These are phyloP conservation scores for Clepsis dumicolana DNA, from an alignment of 2,888 invertebrate genomes.

Conservation along the genomic window DNA sequence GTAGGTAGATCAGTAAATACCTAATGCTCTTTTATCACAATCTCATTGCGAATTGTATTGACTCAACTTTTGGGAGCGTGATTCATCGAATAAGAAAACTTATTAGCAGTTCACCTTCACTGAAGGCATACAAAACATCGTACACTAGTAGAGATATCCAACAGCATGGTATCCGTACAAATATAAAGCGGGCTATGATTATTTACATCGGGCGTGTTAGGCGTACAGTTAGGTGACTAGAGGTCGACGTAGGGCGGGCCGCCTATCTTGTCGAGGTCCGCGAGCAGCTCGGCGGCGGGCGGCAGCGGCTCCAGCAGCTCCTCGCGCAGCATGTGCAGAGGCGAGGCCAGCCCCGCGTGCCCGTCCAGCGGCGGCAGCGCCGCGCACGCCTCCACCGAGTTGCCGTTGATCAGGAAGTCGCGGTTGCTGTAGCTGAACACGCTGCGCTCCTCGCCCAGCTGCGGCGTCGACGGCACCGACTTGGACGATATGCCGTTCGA, in stretches of 20 bases:
- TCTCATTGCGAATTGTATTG: slow-evolving; percentile 69
- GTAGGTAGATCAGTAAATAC: slow-evolving; percentile 14
- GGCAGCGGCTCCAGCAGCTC: slow-evolving; percentile 75
- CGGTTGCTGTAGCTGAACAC: slow-evolving; percentile 87
- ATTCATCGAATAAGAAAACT: slow-evolving; percentile 52
- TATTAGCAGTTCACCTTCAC: slow-evolving; percentile 71
- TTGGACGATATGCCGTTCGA: slow-evolving; percentile 88
- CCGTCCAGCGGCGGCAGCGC: slow-evolving; percentile 61
- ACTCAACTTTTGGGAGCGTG: slow-evolving; percentile 79
- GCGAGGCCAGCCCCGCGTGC: slow-evolving; percentile 66
- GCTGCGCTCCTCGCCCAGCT: slow-evolving; percentile 80
- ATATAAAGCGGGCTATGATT: slow-evolving; percentile 64
- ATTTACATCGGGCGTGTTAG: slow-evolving; percentile 60
- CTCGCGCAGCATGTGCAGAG: slow-evolving; percentile 76
- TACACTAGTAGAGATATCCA: slow-evolving; percentile 76
- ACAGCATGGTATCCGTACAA: slow-evolving; percentile 73
- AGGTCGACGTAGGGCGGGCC: slow-evolving; percentile 79
- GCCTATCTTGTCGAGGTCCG: slow-evolving; percentile 81
- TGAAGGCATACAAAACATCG: slow-evolving; percentile 81
- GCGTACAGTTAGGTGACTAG: slow-evolving; percentile 66
- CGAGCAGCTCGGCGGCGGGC: slow-evolving; percentile 72
- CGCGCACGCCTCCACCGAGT: slow-evolving; percentile 80
- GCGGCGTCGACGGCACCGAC: slow-evolving; percentile 92
- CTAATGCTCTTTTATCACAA: slow-evolving; percentile 61
- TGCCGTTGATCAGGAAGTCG: slow-evolving; percentile 88